Evolutionary conservation across 2,113 vertebrate species (phyloP).

Genomic region (Leptodactylus fuscus): DNA sequence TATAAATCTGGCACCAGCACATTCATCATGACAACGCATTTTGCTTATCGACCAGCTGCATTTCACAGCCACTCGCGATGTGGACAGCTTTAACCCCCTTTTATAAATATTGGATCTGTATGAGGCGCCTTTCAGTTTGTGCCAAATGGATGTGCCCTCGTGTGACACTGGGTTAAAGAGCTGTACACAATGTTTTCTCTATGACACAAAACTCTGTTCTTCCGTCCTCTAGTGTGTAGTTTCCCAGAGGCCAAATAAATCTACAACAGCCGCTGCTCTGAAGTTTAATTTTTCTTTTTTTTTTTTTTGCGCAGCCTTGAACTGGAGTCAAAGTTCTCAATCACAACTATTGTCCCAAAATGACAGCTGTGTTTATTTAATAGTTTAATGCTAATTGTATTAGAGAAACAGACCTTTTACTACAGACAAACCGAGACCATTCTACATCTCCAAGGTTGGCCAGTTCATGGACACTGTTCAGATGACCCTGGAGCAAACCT

Average conservation of each 20-base stretch:
- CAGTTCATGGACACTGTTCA: too few relatives aligned
- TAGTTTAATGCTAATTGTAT: not conserved
- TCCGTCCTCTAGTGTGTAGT: not conserved
- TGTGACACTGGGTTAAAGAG: constrained; percentile 15
- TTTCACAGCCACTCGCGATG: not conserved
- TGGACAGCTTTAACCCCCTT: constrained; percentile 8
- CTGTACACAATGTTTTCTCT: constrained; percentile 34
- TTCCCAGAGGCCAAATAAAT: constrained; percentile 24
- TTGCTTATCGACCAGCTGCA: not conserved
- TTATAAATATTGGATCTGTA: constrained; percentile 22
- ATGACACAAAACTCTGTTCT: constrained; percentile 22
- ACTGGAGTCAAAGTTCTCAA: not conserved
- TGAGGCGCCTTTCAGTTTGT: constrained; percentile 2
- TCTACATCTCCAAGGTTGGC: not conserved
- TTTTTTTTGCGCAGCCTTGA: constrained; percentile 26
- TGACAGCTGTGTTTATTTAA: not conserved
- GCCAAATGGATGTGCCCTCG: constrained; percentile 16
- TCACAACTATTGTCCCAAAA: constrained; percentile 2
- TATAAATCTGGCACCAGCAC: not conserved
- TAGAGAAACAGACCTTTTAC: not conserved
- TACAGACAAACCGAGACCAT: not conserved
- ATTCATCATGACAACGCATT: not conserved
- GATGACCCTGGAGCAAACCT: too few relatives aligned
- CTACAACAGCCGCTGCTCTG: not conserved
- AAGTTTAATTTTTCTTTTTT: not conserved